A percentile compares a stretch with the other conserved stretches of the same genome.
Evolutionary conservation across 1,140 invertebrate species (phyloP).

Genomic region (Leptinotarsa undecemlineata): DNA sequence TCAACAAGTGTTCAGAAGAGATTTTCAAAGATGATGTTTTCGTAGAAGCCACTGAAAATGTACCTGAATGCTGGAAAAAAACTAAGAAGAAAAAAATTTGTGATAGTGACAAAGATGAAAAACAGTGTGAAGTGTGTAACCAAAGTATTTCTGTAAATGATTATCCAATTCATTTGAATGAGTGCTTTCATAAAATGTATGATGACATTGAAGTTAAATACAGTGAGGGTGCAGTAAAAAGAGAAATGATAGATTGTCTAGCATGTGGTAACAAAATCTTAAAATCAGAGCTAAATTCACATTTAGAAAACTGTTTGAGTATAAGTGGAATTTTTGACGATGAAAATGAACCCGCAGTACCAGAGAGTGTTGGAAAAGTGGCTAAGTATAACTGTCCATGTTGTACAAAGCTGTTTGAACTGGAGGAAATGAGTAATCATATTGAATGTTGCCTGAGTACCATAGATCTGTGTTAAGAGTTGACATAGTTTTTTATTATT

Average conservation of each 20-base stretch:
- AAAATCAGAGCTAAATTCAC: slow-evolving; percentile 59
- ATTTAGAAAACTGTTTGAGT: slow-evolving; percentile 64
- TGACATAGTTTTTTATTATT: neutral
- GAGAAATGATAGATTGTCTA: slow-evolving; percentile 58
- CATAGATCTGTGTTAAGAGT: neutral
- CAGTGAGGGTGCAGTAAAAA: slow-evolving; percentile 33
- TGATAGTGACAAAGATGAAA: slow-evolving; percentile 24
- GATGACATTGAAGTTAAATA: slow-evolving; percentile 52
- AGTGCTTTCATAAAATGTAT: slow-evolving; percentile 58
- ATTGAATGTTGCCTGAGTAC: slow-evolving; percentile 44
- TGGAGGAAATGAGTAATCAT: slow-evolving; percentile 45
- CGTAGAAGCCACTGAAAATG: slow-evolving; percentile 26
- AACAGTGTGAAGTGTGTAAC: slow-evolving; percentile 62
- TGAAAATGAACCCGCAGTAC: slow-evolving; percentile 23
- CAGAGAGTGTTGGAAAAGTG: slow-evolving; percentile 26
- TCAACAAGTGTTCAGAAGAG: slow-evolving; percentile 54
- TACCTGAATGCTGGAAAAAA: neutral
- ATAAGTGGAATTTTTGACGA: slow-evolving; percentile 43
- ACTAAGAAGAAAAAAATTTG: neutral
- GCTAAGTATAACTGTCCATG: slow-evolving; percentile 46
- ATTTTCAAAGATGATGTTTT: slow-evolving; percentile 32
- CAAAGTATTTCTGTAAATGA: slow-evolving; percentile 48
- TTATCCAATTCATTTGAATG: slow-evolving; percentile 63
- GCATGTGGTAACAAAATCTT: slow-evolving; percentile 63
- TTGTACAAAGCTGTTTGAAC: slow-evolving; percentile 42